A percentile compares a stretch with the other conserved stretches of the same genome.
Conservation (phyloP, 2,797 vertebrate species). For the Pangasius mekongensis region DNA sequence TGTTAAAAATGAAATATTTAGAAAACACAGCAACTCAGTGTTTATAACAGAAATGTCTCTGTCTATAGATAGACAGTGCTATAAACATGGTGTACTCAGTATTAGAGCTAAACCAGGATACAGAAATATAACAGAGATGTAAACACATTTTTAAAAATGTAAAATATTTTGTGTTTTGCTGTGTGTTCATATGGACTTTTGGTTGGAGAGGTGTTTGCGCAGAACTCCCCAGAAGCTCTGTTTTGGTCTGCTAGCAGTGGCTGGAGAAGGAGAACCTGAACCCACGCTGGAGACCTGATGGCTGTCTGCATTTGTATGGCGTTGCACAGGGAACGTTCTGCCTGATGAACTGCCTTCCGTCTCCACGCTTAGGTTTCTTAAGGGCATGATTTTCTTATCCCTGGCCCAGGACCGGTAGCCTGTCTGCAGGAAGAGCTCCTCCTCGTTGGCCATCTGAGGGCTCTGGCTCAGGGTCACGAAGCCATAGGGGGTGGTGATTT, state of each 20-base stretch:
- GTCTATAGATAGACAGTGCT: not conserved
- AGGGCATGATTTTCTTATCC: conserved; percentile 39
- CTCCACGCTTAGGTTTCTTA: conserved; percentile 14
- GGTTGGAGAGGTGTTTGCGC: conserved; percentile 66
- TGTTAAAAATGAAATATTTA: not conserved
- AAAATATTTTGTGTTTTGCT: not conserved
- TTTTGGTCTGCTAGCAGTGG: conserved; percentile 60
- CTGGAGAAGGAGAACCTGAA: conserved; percentile 42
- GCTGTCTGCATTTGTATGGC: not conserved
- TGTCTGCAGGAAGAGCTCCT: conserved; percentile 77
- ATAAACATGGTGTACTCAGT: not conserved
- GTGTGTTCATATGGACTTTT: not conserved
- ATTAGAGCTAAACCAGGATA: not conserved
- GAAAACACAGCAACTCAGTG: not conserved
- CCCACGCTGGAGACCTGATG: not conserved
- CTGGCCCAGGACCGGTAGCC: conserved; percentile 48
- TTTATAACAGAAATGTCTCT: not conserved
- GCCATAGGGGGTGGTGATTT: conserved; percentile 79
- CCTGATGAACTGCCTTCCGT: conserved; percentile 20
- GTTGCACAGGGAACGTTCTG: conserved; percentile 37
- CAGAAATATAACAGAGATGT: not conserved
- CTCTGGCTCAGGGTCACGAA: conserved; percentile 82
- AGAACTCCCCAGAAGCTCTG: conserved; percentile 65
- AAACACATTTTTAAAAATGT: not conserved
- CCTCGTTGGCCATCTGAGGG: conserved; percentile 81